These are phyloP conservation scores for Myotis davidii DNA, from an alignment of 2,113 vertebrate species.

Conservation along the genomic window DNA sequence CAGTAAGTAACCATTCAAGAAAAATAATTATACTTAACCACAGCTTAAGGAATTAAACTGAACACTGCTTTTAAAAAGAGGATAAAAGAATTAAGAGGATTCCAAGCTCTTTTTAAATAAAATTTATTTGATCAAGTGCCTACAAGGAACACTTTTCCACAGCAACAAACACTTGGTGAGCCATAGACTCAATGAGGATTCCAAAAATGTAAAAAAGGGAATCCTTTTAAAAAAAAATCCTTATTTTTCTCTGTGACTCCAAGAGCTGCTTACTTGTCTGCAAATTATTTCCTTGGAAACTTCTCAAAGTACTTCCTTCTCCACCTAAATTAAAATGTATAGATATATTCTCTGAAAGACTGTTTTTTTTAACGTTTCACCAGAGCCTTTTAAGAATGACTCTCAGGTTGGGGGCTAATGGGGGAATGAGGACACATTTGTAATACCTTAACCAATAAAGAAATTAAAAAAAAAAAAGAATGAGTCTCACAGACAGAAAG, in stretches of 20 bases:
- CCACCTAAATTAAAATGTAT: not conserved
- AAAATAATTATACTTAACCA: conserved; percentile 37
- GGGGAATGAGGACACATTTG: no score
- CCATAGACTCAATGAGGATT: not conserved
- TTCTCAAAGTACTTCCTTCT: not conserved
- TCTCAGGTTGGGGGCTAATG: no score
- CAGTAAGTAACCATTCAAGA: conserved; percentile 30
- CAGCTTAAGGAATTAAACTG: conserved; percentile 14
- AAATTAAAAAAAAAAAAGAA: no score
- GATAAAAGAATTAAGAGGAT: conserved; percentile 26
- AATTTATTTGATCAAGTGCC: conserved; percentile 39
- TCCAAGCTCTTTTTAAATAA: not conserved
- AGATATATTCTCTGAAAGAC: conserved; percentile 28
- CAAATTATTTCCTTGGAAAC: not conserved
- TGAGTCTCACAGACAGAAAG: not conserved
- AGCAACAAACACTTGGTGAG: conserved; percentile 15
- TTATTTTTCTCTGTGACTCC: conserved; percentile 14
- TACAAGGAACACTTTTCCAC: conserved; percentile 40
- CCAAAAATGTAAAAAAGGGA: conserved; percentile 28
- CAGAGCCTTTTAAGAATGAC: not conserved
- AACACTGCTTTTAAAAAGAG: conserved; percentile 19
- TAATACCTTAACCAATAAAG: no score
- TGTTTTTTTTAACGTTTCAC: not conserved
- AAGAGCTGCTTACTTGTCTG: not conserved
- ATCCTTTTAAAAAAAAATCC: conserved; percentile 20